These are phyloP conservation scores for Cephus cinctus DNA, from an alignment of 1,140 invertebrate species.

Conservation along the genomic window DNA sequence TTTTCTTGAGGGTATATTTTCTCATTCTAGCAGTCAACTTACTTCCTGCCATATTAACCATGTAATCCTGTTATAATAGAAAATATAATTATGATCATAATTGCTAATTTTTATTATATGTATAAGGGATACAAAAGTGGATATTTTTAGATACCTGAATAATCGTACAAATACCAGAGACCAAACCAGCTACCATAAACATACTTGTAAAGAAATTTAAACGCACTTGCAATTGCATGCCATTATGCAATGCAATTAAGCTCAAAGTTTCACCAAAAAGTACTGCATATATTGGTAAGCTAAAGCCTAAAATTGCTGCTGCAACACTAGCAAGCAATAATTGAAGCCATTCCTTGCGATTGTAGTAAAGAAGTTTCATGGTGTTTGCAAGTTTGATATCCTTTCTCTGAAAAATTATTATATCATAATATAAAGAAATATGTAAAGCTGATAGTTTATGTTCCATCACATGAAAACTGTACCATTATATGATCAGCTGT, in stretches of 20 bases:
- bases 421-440: too few species aligned
- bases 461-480: too few species aligned
- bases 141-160: too few species aligned
- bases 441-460: too few species aligned
- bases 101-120: too few species aligned
- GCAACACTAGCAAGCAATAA: too few species aligned
- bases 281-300: background rate
- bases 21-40: constrained; percentile 7
- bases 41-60: constrained; percentile 4
- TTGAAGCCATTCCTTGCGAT: background rate
- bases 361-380: background rate
- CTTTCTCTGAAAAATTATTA: too few species aligned
- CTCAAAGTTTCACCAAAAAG: constrained; percentile 10
- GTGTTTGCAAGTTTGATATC: background rate
- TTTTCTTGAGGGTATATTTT: constrained; percentile 1
- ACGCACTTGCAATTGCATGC: too few species aligned
- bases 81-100: too few species aligned
- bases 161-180: constrained; percentile 6
- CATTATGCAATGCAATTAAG: too few species aligned
- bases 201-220: background rate
- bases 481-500: background rate
- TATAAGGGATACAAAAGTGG: too few species aligned
- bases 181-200: constrained; percentile 7
- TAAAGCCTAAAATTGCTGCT: background rate
- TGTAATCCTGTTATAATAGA: too few species aligned